Conservation (phyloP, 2,888 invertebrate species). For the Spodoptera picta region DNA sequence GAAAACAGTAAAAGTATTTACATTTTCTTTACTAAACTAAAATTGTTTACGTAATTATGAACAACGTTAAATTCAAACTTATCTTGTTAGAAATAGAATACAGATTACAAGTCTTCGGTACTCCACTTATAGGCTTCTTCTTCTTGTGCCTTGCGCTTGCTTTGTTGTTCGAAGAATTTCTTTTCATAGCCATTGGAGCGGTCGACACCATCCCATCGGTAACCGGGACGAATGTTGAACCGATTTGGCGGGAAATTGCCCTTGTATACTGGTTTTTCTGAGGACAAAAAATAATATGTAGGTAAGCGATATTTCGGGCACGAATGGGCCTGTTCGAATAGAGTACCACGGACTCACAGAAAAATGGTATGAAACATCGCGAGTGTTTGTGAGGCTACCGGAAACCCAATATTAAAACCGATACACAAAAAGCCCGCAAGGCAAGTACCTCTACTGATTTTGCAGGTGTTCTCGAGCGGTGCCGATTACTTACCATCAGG, state of each 20-base stretch:
- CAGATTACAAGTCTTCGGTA: slow-evolving; percentile 95
- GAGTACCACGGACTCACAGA: no score
- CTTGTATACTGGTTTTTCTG: slow-evolving; percentile 92
- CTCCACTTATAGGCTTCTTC: slow-evolving; percentile 98
- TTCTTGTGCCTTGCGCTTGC: slow-evolving; percentile 92
- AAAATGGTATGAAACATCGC: no score
- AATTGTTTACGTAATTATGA: slow-evolving; percentile 17
- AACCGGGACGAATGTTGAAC: slow-evolving; percentile 96
- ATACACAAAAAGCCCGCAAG: no score
- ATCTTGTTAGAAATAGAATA: slow-evolving; percentile 1
- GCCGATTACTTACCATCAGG: no score
- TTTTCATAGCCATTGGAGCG: slow-evolving; percentile 98
- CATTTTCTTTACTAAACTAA: slow-evolving; percentile 33
- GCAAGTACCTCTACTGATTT: no score
- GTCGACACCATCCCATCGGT: slow-evolving; percentile 99
- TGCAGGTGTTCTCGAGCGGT: no score
- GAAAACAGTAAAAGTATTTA: slow-evolving; percentile 51
- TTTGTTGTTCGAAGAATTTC: slow-evolving; percentile 94
- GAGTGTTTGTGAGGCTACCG: no score
- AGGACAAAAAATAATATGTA: slow-evolving; percentile 21
- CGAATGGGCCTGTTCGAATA: no score
- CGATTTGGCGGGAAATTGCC: slow-evolving; percentile 97
- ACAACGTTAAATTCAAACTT: slow-evolving; percentile 22
- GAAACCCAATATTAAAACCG: no score
- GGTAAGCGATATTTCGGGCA: no score